Evolutionary conservation across 2,113 vertebrate genomes (phyloP).

Genomic region (Tragelaphus strepsiceros): DNA sequence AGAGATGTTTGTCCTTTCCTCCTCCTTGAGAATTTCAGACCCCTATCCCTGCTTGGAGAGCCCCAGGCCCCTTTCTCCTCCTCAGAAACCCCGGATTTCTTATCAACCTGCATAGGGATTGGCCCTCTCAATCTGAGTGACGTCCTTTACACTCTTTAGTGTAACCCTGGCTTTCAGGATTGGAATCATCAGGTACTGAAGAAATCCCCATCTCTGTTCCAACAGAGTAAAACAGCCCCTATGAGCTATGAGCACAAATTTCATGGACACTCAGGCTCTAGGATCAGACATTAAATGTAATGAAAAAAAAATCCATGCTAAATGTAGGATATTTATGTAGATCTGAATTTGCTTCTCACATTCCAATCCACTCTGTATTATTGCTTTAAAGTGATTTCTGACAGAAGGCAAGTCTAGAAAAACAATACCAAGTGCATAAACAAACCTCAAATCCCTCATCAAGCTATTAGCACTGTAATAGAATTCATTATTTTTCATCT

Average conservation of each 20-base stretch:
- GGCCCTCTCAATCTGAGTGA: not conserved
- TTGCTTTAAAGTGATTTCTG: constrained; percentile 26
- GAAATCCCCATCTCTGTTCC: not conserved
- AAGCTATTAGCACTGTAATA: constrained; percentile 47
- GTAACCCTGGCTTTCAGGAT: not conserved
- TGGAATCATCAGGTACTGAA: not conserved
- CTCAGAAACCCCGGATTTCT: not conserved
- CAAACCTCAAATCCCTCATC: constrained; percentile 31
- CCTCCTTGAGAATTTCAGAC: not conserved
- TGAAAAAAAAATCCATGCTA: not conserved
- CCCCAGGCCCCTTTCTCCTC: not conserved
- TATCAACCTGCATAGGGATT: not conserved
- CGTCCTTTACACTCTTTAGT: not conserved
- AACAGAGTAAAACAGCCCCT: not conserved
- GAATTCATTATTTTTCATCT: constrained; percentile 60
- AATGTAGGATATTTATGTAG: not conserved
- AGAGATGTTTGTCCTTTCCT: not conserved
- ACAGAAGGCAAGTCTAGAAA: constrained; percentile 12
- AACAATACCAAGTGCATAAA: constrained; percentile 17
- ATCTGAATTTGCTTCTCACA: not conserved
- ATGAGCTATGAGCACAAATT: not conserved
- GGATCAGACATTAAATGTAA: not conserved
- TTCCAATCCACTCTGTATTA: not conserved
- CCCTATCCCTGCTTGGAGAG: not conserved
- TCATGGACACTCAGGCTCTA: not conserved